Base-by-base conservation (phyloP, 2,888 invertebrate species). In the Serripes groenlandicus region DNA sequence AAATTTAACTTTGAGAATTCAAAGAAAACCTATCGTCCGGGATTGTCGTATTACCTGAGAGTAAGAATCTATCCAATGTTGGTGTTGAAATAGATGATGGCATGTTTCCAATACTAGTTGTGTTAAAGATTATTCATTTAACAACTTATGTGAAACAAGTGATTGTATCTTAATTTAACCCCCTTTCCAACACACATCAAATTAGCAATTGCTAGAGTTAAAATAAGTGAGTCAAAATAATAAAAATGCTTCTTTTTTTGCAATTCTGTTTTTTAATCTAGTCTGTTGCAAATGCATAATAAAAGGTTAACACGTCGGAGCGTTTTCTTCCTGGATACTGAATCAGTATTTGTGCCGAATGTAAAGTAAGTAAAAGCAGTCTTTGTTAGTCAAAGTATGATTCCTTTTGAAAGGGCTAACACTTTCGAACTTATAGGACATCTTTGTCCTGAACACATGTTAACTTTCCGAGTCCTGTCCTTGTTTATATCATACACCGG, bases 21-120 rank as follows among this genome's bases (percentile, higher is more conserved):
- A 1, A 62, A 62, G 62, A 62, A 62, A 15, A 34, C 32, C n/a
- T 62, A 62, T 34, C 34, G 34, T n/a, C 62, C 62, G 34, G 62
- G 62, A 62, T 62, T 62, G 21, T 28, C 62, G 0, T 62, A 62
- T 34, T n/a, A 62, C n/a, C 62, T 62, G 15, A 34, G n/a, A 23
- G 62, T 62, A 21, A 34, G 62, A 21, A 56, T 18, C n/a, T n/a
- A n/a, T n/a, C n/a, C n/a, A n/a, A 42, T 42, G 11, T 9, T 18
- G 18, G 42, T 18, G 9, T 42, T 42, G 9, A 9, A 42, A 42
- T 42, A 42, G 18, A 42, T 18, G 42, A 42, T 18, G 42, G 18
- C 42, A 42, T 42, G 42, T 42, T 11, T 11, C 42, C 11, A 42
- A 18, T 42, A 42, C 42, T 11, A 11, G 18, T 18, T 18, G 11